Evolutionary conservation across 2,888 invertebrate species (phyloP).

Genomic region (Serripes groenlandicus): DNA sequence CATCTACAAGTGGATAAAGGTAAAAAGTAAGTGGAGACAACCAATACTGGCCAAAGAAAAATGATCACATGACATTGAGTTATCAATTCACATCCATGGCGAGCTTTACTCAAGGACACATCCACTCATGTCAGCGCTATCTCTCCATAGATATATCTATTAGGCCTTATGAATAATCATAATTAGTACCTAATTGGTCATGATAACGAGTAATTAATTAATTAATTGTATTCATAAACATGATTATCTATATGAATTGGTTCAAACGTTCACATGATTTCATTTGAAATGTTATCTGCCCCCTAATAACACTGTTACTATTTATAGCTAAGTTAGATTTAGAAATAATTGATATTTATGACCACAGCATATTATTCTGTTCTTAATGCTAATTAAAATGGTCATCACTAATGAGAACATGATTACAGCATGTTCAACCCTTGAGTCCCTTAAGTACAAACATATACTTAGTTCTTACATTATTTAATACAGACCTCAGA

Average conservation of each 20-base stretch:
- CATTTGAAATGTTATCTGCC: background rate
- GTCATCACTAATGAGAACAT: background rate
- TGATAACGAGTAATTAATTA: constrained; percentile 17
- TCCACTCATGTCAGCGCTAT: too few species aligned
- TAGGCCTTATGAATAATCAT: constrained; percentile 35
- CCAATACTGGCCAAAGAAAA: too few species aligned
- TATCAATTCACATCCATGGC: too few species aligned
- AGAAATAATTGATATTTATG: constrained; percentile 13
- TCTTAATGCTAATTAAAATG: constrained; percentile 5
- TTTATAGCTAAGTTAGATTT: constrained; percentile 8
- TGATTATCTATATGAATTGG: constrained; percentile 22
- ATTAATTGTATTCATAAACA: constrained; percentile 31
- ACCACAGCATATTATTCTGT: background rate
- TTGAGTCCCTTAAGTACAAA: background rate
- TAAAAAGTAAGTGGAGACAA: too few species aligned
- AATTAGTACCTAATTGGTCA: constrained; percentile 26
- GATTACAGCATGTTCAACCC: background rate
- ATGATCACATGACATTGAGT: too few species aligned
- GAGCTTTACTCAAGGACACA: too few species aligned
- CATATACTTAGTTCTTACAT: background rate
- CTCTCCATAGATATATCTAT: too few species aligned
- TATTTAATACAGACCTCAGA: background rate
- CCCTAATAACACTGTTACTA: background rate
- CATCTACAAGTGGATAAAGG: too few species aligned
- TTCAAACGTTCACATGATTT: background rate